These are phyloP conservation scores for Gymnarchus niloticus DNA, from an alignment of 2,113 vertebrate genomes.

Conservation along the genomic window DNA sequence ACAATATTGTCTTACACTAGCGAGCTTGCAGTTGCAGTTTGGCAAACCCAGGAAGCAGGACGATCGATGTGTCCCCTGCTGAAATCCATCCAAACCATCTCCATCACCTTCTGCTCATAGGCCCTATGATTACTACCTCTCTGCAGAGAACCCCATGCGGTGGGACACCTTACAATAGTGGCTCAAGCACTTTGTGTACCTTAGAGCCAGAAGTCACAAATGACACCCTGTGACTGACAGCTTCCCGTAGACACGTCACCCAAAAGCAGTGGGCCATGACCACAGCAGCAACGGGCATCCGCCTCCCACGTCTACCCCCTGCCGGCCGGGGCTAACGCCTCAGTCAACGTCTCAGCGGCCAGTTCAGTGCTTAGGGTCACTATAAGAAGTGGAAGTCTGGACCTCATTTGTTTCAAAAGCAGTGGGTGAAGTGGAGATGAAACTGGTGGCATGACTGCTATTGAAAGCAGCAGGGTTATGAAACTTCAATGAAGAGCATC, in stretches of 20 bases:
- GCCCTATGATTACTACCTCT: neutral
- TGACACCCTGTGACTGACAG: neutral
- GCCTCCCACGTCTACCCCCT: neutral
- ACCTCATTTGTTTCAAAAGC: neutral
- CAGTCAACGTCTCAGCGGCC: neutral
- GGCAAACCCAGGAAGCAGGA: neutral
- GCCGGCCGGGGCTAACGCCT: neutral
- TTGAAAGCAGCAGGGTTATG: neutral
- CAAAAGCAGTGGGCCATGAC: neutral
- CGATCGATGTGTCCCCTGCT: neutral
- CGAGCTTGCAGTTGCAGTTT: neutral
- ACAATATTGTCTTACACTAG: neutral
- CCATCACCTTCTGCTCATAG: neutral
- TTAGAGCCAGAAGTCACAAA: neutral
- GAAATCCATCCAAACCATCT: neutral
- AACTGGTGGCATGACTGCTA: neutral
- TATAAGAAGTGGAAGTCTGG: neutral
- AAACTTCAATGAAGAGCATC: neutral
- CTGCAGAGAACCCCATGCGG: neutral
- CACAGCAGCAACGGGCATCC: neutral
- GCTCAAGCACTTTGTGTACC: neutral
- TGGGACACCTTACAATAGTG: neutral
- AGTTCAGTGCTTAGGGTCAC: neutral
- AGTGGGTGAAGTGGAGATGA: neutral
- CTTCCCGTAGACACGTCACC: neutral